phyloP scores from a whole-genome alignment of 1,140 invertebrate species.

The Drusus annulatus region DNA sequence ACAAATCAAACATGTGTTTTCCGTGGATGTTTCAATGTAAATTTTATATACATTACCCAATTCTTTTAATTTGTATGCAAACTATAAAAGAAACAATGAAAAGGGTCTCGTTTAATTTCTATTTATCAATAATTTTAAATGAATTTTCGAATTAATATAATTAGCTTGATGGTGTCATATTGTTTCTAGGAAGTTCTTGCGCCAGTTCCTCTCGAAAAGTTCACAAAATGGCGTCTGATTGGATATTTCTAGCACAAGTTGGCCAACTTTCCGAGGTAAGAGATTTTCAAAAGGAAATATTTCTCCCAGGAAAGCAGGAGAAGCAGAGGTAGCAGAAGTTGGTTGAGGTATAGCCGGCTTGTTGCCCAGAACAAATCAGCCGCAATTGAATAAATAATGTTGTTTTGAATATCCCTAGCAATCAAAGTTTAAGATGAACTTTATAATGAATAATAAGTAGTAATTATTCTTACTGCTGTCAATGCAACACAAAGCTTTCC shows the following conservation, averaged over 20 bases:
- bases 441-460: conserved; percentile 13
- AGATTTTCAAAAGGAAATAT: conserved; percentile 24
- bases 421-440: conserved; percentile 22
- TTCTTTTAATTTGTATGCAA: no score
- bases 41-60: no score
- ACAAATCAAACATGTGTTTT: no score
- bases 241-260: conserved; percentile 12
- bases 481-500: no score
- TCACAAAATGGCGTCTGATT: conserved; percentile 30
- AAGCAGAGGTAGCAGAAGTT: not conserved
- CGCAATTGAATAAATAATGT: conserved; percentile 38
- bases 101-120: no score
- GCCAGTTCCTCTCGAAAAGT: not conserved
- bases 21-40: no score
- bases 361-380: conserved; percentile 31
- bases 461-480: not conserved
- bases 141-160: no score
- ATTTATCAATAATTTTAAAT: no score
- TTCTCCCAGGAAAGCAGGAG: not conserved
- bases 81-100: no score
- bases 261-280: not conserved
- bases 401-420: conserved; percentile 30
- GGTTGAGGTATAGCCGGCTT: conserved; percentile 18
- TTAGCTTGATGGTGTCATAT: not conserved
- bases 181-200: not conserved